Evolutionary conservation across 2,888 invertebrate species (phyloP), one percentile per base, ranked within the genome.

Genomic region (Allygus modestus): DNA sequence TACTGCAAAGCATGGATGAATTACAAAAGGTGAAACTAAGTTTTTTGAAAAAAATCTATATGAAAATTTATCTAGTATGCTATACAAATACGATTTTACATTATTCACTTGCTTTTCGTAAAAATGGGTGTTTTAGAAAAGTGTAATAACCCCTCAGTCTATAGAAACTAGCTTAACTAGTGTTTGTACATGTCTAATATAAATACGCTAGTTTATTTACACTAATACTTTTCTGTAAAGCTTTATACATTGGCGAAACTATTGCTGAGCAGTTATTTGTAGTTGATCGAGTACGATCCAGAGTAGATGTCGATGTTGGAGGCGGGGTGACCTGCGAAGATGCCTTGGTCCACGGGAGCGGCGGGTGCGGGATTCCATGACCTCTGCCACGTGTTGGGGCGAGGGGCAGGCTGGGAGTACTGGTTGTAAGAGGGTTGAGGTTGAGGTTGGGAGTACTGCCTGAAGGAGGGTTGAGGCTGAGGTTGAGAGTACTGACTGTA

Each of bases 211-310:
- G 79, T 54, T 51, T 79, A 79, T 79, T 54, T 79, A 79, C 79
- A 79, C 28, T 46, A 77, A 51, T 75, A 73, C 73, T 73, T n/a
- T 31, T 33, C 37, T 23, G 54, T 79, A 79, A 79, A 79, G 79
- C 79, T 79, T 79, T 79, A 79, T 79, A 79, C 77, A 77, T 26
- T 17, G 28, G 77, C 15, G 26, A n/a, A 43, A 1, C 1, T 15
- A 31, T 17, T 11, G 31, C 23, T 26, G 23, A 11, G 26, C 26
- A 17, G 11, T 54, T 58, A 58, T 58, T 79, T 93, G 89, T 96
- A 96, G 89, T 94, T 94, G 87, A 96, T 94, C 86, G 94, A 93
- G 90, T 97, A 97, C 5, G 96, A 96, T 23, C 96, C 96, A 85
- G 94, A 93, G 89, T 91, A 93, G 65, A 95, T 93, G 89, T 96